A percentile compares a stretch with the other conserved stretches of the same genome.
These are phyloP conservation scores for Ictidomys tridecemlineatus DNA, from an alignment of 2,113 vertebrate species.

Conservation along the genomic window DNA sequence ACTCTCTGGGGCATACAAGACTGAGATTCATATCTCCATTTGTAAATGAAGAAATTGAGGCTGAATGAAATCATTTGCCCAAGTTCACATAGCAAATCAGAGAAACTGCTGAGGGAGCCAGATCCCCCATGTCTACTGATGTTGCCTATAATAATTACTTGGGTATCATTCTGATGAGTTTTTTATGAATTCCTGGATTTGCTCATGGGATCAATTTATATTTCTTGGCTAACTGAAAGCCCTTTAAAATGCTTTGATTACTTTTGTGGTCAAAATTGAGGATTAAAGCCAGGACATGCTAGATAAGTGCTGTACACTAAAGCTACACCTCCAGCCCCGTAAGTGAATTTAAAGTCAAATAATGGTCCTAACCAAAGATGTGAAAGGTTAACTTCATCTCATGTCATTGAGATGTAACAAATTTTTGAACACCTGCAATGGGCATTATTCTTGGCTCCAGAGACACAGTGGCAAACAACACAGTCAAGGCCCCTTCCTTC, in stretches of 20 bases:
- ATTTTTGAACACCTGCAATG: not conserved
- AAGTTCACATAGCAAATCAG: not conserved
- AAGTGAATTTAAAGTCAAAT: not conserved
- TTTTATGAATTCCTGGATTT: not conserved
- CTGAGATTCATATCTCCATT: not conserved
- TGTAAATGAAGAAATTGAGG: not conserved
- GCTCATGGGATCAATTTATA: not conserved
- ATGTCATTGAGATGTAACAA: not conserved
- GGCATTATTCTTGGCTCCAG: not conserved
- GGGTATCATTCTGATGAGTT: not conserved
- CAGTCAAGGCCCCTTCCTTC: not conserved
- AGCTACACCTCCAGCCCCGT: not conserved
- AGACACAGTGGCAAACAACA: not conserved
- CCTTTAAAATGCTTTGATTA: not conserved
- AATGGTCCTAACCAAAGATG: not conserved
- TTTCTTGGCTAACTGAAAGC: not conserved
- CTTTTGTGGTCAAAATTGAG: not conserved
- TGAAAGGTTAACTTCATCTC: not conserved
- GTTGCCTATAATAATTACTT: not conserved
- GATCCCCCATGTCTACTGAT: not conserved
- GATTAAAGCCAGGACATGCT: not conserved
- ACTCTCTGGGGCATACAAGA: not conserved
- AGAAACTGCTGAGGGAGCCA: not conserved
- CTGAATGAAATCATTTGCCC: not conserved
- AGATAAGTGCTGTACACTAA: not conserved